Evolutionary conservation across 2,888 invertebrate genomes (phyloP).

Genomic region (Drosophila anomelani): DNA sequence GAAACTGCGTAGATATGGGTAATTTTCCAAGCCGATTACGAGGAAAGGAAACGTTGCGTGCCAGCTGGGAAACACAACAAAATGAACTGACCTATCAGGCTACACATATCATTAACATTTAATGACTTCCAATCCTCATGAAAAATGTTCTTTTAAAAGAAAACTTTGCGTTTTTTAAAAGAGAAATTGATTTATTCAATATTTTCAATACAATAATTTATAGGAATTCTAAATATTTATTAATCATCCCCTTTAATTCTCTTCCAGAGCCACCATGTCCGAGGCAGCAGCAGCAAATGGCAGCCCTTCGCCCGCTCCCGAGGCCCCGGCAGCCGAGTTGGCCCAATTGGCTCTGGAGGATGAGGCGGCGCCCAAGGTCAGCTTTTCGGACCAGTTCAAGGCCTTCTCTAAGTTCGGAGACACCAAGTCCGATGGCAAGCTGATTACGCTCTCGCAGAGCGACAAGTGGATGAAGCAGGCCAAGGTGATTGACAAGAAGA

Average conservation of each 20-base stretch:
- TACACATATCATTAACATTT: constrained; percentile 1
- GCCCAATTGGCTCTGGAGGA: constrained; percentile 83
- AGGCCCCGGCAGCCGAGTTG: constrained; percentile 82
- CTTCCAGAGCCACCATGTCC: constrained; percentile 72
- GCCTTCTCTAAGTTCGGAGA: constrained; percentile 95
- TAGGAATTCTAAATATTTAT: too few relatives aligned
- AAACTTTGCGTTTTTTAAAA: background rate
- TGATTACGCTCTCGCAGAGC: constrained; percentile 94
- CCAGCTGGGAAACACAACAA: background rate
- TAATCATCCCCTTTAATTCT: too few relatives aligned
- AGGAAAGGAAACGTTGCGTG: constrained; percentile 26
- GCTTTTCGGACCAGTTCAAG: constrained; percentile 90
- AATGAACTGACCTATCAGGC: constrained; percentile 15
- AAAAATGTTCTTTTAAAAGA: background rate
- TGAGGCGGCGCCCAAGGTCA: constrained; percentile 76
- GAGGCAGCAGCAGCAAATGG: constrained; percentile 76
- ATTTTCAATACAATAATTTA: too few relatives aligned
- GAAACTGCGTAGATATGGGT: constrained; percentile 30
- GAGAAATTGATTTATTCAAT: background rate
- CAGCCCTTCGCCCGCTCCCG: constrained; percentile 58
- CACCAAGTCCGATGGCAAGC: constrained; percentile 92
- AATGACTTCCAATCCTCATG: background rate
- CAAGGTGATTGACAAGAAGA: constrained; percentile 92
- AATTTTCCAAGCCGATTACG: constrained; percentile 3
- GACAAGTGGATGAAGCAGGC: constrained; percentile 98